Evolutionary conservation across 2,888 invertebrate genomes (phyloP).

Genomic region (Drosophila paramelanica): DNA sequence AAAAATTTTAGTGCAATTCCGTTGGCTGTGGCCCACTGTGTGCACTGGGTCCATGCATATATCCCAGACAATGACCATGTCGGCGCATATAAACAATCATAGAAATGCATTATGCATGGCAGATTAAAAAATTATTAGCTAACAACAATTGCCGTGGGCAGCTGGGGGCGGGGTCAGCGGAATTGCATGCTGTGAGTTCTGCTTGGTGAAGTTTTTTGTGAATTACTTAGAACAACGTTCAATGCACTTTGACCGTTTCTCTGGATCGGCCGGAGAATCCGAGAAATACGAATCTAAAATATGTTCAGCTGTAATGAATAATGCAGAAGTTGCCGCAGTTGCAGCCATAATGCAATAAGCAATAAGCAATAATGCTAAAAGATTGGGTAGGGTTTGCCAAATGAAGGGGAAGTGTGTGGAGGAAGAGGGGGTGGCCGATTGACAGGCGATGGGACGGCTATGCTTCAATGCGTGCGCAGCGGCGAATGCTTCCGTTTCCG

Average conservation of each 20-base stretch:
- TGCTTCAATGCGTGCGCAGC: conserved; percentile 82
- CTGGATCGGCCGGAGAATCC: conserved; percentile 14
- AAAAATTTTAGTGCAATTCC: not conserved
- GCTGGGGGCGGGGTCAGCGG: not conserved
- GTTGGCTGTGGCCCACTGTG: conserved; percentile 6
- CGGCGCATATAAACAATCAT: conserved; percentile 61
- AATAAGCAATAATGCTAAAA: conserved; percentile 46
- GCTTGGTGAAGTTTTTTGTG: conserved; percentile 16
- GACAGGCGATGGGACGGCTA: conserved; percentile 67
- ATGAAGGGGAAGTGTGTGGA: not conserved
- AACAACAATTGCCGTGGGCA: conserved; percentile 34
- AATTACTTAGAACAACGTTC: conserved; percentile 31
- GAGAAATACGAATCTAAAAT: conserved; percentile 37
- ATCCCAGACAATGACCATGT: conserved; percentile 51
- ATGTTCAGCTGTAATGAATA: conserved; percentile 53
- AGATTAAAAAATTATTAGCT: conserved; percentile 78
- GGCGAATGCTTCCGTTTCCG: conserved; percentile 83
- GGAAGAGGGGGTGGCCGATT: conserved; percentile 41
- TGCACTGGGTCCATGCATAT: conserved; percentile 3
- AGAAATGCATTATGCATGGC: conserved; percentile 73
- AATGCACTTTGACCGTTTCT: conserved; percentile 57
- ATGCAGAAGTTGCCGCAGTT: conserved; percentile 42
- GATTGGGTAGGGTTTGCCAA: conserved; percentile 14
- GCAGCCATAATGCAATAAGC: conserved; percentile 55
- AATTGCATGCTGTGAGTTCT: conserved; percentile 19